Conservation (phyloP, 2,888 invertebrate species). For the Germaria angustata region DNA sequence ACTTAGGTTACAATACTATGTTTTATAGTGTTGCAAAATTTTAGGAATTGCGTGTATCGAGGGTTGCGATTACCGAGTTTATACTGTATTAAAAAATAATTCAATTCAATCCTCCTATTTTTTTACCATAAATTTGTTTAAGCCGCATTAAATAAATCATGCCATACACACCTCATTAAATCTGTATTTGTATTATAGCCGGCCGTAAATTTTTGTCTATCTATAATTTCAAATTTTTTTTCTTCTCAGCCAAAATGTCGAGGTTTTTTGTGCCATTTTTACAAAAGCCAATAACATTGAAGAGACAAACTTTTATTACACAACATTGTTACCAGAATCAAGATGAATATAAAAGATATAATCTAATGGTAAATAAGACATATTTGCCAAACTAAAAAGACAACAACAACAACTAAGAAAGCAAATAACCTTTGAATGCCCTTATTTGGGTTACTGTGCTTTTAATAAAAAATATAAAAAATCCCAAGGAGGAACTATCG, state of each 20-base stretch:
- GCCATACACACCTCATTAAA: not conserved
- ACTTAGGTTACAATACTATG: too few species aligned
- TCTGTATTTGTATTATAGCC: not conserved
- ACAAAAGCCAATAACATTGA: not conserved
- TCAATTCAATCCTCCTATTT: too few species aligned
- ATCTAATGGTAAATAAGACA: not conserved
- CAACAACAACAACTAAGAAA: not conserved
- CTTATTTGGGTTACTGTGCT: conserved; percentile 2
- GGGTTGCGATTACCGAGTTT: too few species aligned
- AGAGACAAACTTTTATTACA: not conserved
- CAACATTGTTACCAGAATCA: not conserved
- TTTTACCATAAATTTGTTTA: not conserved
- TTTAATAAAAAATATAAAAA: not conserved
- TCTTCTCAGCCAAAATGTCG: conserved; percentile 10
- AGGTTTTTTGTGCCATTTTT: not conserved
- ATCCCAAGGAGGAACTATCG: too few species aligned
- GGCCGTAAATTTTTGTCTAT: not conserved
- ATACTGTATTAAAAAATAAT: too few species aligned
- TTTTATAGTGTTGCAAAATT: too few species aligned
- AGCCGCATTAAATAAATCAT: conserved; percentile 18
- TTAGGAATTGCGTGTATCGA: too few species aligned
- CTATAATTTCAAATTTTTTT: not conserved
- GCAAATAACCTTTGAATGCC: conserved; percentile 37
- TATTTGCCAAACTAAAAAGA: not conserved
- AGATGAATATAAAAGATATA: not conserved